phyloP scores from a whole-genome alignment of 2,888 invertebrate species.

The Hydriomena furcata region DNA sequence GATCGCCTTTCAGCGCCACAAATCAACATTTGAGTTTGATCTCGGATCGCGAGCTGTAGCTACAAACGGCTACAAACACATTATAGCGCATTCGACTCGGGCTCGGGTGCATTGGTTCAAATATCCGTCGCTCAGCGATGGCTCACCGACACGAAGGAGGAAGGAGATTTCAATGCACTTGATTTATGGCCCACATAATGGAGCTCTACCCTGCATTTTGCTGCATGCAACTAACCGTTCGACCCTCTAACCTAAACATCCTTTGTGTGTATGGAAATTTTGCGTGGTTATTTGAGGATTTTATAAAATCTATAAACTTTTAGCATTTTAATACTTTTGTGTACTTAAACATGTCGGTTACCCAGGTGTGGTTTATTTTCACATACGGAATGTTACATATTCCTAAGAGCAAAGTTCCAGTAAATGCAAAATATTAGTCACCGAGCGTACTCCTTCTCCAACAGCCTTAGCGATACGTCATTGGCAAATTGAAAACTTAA shows the following conservation, averaged over 20 bases:
- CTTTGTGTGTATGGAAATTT: conserved; percentile 50
- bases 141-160: conserved; percentile 75
- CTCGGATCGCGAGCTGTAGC: conserved; percentile 32
- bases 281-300: conserved; percentile 14
- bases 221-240: conserved; percentile 67
- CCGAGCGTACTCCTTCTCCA: conserved; percentile 38
- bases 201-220: conserved; percentile 69
- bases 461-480: conserved; percentile 64
- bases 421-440: conserved; percentile 42
- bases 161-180: conserved; percentile 79
- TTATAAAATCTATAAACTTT: conserved; percentile 6
- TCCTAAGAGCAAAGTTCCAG: conserved; percentile 35
- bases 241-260: conserved; percentile 50
- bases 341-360: too few species aligned
- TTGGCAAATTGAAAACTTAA: conserved; percentile 73
- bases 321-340: too few species aligned
- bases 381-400: conserved; percentile 15
- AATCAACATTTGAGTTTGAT: conserved; percentile 35
- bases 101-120: conserved; percentile 58
- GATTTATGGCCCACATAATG: conserved; percentile 77
- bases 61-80: conserved; percentile 36
- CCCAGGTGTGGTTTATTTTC: background rate
- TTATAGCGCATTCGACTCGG: conserved; percentile 39
- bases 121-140: conserved; percentile 71
- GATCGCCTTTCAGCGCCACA: conserved; percentile 28